Conservation (phyloP, 2,797 vertebrate species). For the Mormyrus hasselquistii region DNA sequence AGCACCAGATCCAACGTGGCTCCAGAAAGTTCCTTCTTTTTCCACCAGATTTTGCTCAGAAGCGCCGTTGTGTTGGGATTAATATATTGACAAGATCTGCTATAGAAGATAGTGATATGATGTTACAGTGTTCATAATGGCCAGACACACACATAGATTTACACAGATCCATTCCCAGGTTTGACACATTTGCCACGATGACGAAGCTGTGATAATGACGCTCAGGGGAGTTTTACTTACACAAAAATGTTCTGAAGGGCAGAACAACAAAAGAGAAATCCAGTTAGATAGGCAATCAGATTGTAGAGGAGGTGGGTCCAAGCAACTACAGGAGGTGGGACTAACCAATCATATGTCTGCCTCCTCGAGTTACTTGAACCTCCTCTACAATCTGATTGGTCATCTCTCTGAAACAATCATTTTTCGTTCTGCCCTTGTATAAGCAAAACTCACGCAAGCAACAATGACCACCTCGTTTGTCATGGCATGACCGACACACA, state of each 20-base stretch:
- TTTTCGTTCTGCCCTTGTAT: not conserved
- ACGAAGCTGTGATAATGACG: not conserved
- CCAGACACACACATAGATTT: not conserved
- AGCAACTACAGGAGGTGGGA: not conserved
- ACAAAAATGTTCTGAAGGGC: not conserved
- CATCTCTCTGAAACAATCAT: not conserved
- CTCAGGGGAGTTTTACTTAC: not conserved
- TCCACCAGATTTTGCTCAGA: slow-evolving; percentile 11
- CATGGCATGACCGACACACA: not conserved
- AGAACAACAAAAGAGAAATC: not conserved
- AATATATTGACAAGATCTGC: not conserved
- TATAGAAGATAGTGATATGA: not conserved
- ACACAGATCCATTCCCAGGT: not conserved
- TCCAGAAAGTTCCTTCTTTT: slow-evolving; percentile 28
- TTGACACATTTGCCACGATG: not conserved
- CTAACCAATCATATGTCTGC: not conserved
- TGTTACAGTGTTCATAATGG: not conserved
- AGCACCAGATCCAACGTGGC: slow-evolving; percentile 47
- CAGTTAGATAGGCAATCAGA: not conserved
- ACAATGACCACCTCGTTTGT: not conserved
- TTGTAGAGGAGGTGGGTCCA: not conserved
- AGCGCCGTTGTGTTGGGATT: not conserved
- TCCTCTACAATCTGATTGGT: not conserved
- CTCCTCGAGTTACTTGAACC: not conserved
- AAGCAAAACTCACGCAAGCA: not conserved